Evolutionary conservation across 2,888 invertebrate genomes (phyloP), one percentile per base, ranked within the genome.

Genomic region (Idaea aversata): DNA sequence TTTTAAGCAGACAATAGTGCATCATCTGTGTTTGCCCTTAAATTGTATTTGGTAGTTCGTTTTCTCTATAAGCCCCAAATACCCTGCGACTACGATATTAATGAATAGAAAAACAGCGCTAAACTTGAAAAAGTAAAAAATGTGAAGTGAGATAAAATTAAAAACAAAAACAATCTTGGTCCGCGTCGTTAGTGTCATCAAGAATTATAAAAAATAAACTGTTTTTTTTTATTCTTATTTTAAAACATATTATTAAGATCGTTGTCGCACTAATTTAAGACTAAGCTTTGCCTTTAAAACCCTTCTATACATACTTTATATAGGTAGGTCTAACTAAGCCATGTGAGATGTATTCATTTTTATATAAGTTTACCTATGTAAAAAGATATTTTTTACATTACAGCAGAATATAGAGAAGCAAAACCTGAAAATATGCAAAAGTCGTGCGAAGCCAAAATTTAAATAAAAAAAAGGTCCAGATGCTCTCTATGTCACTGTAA

Each of bases 201-300:
- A n/a, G n/a, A n/a, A n/a, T n/a, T n/a, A n/a, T n/a, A n/a, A n/a
- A n/a, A n/a, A n/a, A n/a, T n/a, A n/a, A n/a, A n/a, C n/a, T n/a
- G n/a, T n/a, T n/a, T n/a, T n/a, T n/a, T n/a, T n/a, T n/a, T n/a
- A n/a, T n/a, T n/a, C n/a, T n/a, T n/a, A n/a, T n/a, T n/a, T n/a
- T n/a, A n/a, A n/a, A n/a, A n/a, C n/a, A n/a, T n/a, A n/a, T n/a
- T n/a, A n/a, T n/a, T n/a, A n/a, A n/a, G 47, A 47, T 47, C 47
- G 47, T 47, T 47, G 47, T 13, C 47, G 47, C 47, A 47, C 10
- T 47, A 47, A 77, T 72, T 65, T 78, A 82, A 86, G 87, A 87
- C 83, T 84, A 85, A 85, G 85, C 85, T 86, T 88, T 79, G 86
- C 87, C 86, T 87, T 86, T 80, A 72, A 47, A 13, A 72, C 73